Evolutionary conservation across 2,888 invertebrate species (phyloP).

Genomic region (Frankliniella intonsa): DNA sequence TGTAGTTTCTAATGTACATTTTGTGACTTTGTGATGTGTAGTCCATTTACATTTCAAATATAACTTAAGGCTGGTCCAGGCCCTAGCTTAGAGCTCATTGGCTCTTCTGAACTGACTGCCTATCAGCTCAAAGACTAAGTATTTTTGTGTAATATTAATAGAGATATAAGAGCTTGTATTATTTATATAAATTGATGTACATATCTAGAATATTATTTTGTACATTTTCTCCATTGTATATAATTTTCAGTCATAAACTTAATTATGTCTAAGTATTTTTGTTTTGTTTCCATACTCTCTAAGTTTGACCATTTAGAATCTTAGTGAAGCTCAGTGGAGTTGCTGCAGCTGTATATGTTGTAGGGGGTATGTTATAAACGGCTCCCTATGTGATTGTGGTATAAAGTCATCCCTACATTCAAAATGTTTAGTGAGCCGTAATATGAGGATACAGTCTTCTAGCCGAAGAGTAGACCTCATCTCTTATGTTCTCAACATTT

Average conservation of each 20-base stretch:
- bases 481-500: no score
- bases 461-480: no score
- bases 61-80: not conserved
- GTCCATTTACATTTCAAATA: not conserved
- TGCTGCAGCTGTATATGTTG: not conserved
- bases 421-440: no score
- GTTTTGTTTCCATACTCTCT: not conserved
- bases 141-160: not conserved
- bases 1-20: not conserved
- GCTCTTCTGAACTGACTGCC: conserved; percentile 14
- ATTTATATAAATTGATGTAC: not conserved
- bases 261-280: not conserved
- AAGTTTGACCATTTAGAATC: not conserved
- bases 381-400: no score
- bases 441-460: no score
- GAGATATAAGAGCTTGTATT: not conserved
- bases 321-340: not conserved
- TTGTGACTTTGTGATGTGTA: not conserved
- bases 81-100: not conserved
- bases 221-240: not conserved
- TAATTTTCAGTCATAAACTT: not conserved
- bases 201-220: not conserved
- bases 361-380: no score
- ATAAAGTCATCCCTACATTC: no score
- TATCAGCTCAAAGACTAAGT: not conserved